Base-by-base conservation (phyloP, 2,888 invertebrate species). In the Tryphoninae sp. region DNA sequence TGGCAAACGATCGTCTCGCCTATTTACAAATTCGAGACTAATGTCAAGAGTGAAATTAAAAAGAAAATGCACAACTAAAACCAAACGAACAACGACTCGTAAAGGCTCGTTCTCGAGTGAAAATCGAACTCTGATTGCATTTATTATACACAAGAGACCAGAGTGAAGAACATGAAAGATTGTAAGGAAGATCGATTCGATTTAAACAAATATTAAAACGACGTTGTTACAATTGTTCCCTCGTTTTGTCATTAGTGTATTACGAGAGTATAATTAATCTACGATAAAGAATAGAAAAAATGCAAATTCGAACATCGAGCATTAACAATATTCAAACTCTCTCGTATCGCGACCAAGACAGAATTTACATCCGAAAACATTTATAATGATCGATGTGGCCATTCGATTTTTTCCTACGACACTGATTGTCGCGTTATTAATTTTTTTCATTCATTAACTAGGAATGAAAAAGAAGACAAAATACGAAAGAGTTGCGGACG, bases 371-470 rank as follows among this genome's bases (percentile, higher is more conserved):
- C 33, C 11, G 9, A 42, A 67, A 76, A 49, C 49, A 49, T 33
- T 19, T 16, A 59, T 67, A 67, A 59, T 22, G 49, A 67, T 51
- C 33, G 68, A 68, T 74, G 13, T 23, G 67, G 73, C 67, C 68
- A 67, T 68, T 53, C 40, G 62, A 69, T n/a, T 22, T 68, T 67
- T 75, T 40, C 49, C 55, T 9, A 65, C 51, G 58, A 22, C 72
- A 22, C 33, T 22, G 51, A 65, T 49, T 67, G n/a, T 67, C 59
- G 49, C 4, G 40, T 67, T 45, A 59, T 26, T 65, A 13, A 49
- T 78, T 69, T 75, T 75, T 33, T 67, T 78, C 58, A 65, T 78
- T 59, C 67, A 61, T 26, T 53, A 61, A 61, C 67, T 67, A n/a
- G 26, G 53, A 22, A 49, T 2, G 19, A 26, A 74, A 75, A 65